Base-by-base conservation (phyloP, 2,113 vertebrate genomes). In the Dasyornis broadbenti region DNA sequence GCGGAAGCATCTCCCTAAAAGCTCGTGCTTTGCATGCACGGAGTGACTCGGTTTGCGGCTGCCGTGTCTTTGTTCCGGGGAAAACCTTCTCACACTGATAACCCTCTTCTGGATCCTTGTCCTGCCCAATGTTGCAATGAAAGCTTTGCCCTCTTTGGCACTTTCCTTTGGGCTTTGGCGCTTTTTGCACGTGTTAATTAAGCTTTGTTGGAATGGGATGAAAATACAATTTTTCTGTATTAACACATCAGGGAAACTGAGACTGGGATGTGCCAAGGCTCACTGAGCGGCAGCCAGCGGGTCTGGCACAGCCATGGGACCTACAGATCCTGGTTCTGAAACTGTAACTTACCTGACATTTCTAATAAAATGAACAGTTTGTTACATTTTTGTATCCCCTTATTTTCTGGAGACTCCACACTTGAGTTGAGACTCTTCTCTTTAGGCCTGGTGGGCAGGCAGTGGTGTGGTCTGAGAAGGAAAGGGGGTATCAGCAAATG, bases 281-380 rank as follows among this genome's bases (percentile, higher is more conserved):
- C 3, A 13, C 61, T 37, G 5, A 22, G 49, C 3, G 4, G 57
- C 72, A 40, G 40, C 76, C 12, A 4, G 44, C 73, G 69, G 35
- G 30, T 45, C 63, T 76, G 72, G 27, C 47, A 2, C 42, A 13
- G 42, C 4, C 5, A 19, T 56, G 89, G 11, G 72, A 52, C 47
- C 10, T 3, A 21, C 60, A 60, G 44, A 89, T 69, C 49, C 35
- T 59, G 59, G 22, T 81, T 63, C 57, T 40, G 33, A 73, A 86
- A 31, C 28, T 95, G 95, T 95, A 96, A 91, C 77, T 75, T 72
- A 33, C 23, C 28, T 91, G 40, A 75, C 50, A 12, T 78, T 54
- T 86, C 69, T 64, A 96, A 96, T 96, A 96, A 96, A 96, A 61
- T 71, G 30, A 94, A 81, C 84, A 65, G 47, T 92, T 86, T 3